phyloP scores from a whole-genome alignment of 2,797 vertebrate genomes.

The Zenarchopterus dispar region DNA sequence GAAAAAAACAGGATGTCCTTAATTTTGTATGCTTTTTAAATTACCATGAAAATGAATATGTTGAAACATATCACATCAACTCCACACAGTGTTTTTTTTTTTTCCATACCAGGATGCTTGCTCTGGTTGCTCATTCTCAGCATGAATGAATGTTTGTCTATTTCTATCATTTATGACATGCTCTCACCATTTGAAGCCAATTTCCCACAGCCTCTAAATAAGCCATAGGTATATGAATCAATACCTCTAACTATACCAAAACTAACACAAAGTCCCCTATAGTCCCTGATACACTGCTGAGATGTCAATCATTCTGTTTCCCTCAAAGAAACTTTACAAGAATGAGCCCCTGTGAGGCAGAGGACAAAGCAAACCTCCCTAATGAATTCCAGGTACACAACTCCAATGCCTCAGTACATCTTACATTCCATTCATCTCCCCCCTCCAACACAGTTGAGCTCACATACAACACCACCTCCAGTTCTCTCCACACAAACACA shows the following conservation, averaged over 20 bases:
- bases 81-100: conserved; percentile 6
- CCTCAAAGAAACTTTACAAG: conserved; percentile 47
- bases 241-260: conserved; percentile 44
- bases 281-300: conserved; percentile 56
- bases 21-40: not conserved
- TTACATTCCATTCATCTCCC: conserved; percentile 52
- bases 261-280: conserved; percentile 62
- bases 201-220: conserved; percentile 31
- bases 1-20: not conserved
- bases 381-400: conserved; percentile 70
- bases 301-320: conserved; percentile 57
- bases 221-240: conserved; percentile 48
- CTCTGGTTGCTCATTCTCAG: conserved; percentile 23
- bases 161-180: conserved; percentile 22
- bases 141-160: conserved; percentile 37
- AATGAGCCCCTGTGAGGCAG: conserved; percentile 48
- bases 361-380: conserved; percentile 62
- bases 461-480: conserved; percentile 30
- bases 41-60: not conserved
- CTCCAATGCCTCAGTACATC: conserved; percentile 43
- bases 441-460: conserved; percentile 26
- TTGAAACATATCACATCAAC: not conserved
- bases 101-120: conserved; percentile 5
- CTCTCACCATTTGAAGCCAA: conserved; percentile 22
- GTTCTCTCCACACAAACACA: conserved; percentile 16